Percentiles rank a stretch among this genome's conserved stretches.
Conservation (phyloP, 2,888 invertebrate genomes). For the Dusona sp. region DNA sequence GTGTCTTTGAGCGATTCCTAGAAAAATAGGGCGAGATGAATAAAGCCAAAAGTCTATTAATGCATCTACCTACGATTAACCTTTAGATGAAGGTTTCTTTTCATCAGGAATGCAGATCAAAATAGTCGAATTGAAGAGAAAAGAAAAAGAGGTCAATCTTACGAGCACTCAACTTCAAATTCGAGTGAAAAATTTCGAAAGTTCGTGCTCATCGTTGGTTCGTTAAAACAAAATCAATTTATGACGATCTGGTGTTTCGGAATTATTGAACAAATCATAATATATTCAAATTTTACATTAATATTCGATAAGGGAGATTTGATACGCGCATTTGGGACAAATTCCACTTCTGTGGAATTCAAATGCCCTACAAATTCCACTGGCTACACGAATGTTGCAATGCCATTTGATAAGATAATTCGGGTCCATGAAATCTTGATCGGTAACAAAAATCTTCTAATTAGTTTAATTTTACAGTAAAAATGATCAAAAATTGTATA, state of each 20-base stretch:
- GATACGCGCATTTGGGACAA: no score
- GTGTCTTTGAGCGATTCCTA: not conserved
- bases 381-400: no score
- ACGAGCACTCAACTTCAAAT: not conserved
- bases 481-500: no score
- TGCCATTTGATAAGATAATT: no score
- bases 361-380: no score
- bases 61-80: constrained; percentile 26
- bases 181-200: not conserved
- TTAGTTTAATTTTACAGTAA: no score
- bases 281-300: no score
- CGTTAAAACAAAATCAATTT: not conserved
- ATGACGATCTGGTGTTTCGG: not conserved
- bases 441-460: no score
- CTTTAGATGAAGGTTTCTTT: not conserved
- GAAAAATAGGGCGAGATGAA: not conserved
- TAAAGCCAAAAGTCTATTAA: not conserved
- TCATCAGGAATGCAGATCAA: not conserved
- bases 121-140: not conserved
- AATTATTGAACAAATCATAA: not conserved
- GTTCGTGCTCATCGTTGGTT: not conserved
- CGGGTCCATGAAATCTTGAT: no score
- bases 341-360: no score
- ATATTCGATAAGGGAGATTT: no score
- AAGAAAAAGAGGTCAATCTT: not conserved